phyloP scores from a whole-genome alignment of 2,888 invertebrate species.

The Sinhomidia bicolor region DNA sequence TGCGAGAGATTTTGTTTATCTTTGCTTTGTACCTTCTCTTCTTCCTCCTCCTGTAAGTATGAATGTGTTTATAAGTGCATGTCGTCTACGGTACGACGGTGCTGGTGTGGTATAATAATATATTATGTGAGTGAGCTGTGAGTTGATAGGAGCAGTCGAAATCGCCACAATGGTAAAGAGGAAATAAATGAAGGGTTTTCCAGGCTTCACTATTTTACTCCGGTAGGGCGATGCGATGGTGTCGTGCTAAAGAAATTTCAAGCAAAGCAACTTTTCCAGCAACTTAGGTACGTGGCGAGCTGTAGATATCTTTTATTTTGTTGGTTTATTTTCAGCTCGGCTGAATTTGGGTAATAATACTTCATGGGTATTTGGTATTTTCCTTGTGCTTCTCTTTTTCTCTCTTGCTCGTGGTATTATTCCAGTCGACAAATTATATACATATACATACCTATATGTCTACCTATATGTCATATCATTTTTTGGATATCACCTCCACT shows the following conservation, averaged over 20 bases:
- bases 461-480: too few relatives aligned
- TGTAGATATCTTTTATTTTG: constrained; percentile 68
- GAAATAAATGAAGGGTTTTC: constrained; percentile 58
- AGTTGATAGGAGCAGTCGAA: neutral
- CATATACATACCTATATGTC: neutral
- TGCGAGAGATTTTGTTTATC: constrained; percentile 37
- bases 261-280: constrained; percentile 21
- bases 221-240: constrained; percentile 23
- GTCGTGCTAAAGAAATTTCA: constrained; percentile 9
- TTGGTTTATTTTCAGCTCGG: constrained; percentile 72
- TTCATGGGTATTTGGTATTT: constrained; percentile 48
- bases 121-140: neutral
- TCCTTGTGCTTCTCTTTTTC: constrained; percentile 43
- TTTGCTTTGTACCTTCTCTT: constrained; percentile 20
- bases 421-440: neutral
- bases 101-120: too few relatives aligned
- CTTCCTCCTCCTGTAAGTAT: constrained; percentile 6
- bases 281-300: constrained; percentile 51
- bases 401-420: constrained; percentile 36
- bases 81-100: neutral
- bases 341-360: constrained; percentile 68
- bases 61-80: constrained; percentile 14
- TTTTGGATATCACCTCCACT: too few relatives aligned
- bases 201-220: constrained; percentile 44
- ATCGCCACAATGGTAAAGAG: constrained; percentile 28